A percentile compares a stretch with the other conserved stretches of the same genome.
Conservation (phyloP, 2,888 invertebrate genomes). For the Serrognathus titanus region DNA sequence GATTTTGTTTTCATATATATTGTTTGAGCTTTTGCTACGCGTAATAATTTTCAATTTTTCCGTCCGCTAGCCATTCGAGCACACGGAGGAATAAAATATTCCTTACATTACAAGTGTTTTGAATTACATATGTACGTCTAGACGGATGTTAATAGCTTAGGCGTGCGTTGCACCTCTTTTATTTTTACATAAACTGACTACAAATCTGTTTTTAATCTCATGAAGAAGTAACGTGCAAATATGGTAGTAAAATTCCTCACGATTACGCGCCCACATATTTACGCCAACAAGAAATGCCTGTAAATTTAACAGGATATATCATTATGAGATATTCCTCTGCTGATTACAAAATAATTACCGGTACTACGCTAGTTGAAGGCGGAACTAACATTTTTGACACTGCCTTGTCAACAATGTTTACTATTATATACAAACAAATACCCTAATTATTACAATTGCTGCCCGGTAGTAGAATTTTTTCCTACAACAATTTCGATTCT, state of each 20-base stretch:
- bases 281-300: background rate
- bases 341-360: slow-evolving; percentile 25
- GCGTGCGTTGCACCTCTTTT: too few relatives aligned
- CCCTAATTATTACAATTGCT: background rate
- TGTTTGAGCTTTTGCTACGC: too few relatives aligned
- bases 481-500: too few relatives aligned
- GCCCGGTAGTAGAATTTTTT: background rate
- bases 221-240: background rate
- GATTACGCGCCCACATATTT: background rate
- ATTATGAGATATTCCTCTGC: background rate
- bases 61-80: too few relatives aligned
- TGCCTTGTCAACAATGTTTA: slow-evolving; percentile 10
- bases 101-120: too few relatives aligned
- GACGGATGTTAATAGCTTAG: too few relatives aligned
- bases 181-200: too few relatives aligned
- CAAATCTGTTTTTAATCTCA: background rate
- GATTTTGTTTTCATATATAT: too few relatives aligned
- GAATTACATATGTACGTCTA: too few relatives aligned
- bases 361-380: slow-evolving; percentile 25
- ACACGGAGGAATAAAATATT: too few relatives aligned
- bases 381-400: slow-evolving; percentile 26
- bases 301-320: background rate
- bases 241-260: background rate
- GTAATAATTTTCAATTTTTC: too few relatives aligned
- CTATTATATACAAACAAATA: slow-evolving; percentile 2